Evolutionary conservation across 1,140 invertebrate species (phyloP), one percentile per base, ranked within the genome.

Genomic region (Drosophila tristis): DNA sequence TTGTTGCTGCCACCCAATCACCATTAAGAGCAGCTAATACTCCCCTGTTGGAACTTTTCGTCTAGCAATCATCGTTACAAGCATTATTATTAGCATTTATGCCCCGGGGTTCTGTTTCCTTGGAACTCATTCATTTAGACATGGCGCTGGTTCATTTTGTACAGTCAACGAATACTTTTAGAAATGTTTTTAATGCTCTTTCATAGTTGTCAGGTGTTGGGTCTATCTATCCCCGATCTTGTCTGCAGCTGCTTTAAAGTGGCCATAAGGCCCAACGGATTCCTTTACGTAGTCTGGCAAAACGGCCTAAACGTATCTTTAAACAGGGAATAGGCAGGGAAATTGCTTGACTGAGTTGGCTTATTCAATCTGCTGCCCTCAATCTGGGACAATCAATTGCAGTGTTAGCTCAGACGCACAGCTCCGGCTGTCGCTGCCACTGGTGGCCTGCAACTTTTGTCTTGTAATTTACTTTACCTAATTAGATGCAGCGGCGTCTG

Each of bases 401-500:
- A 49, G 31, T 26, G 35, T 42, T 23, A 15, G 53, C 47, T 53
- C 44, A 11, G 15, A 29, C 57, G 35, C 16, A 5, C 31, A 39
- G 54, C n/a, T 57, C 45, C 11, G 35, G 11, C 35, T 39, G 35
- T 39, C 35, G 35, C 35, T 39, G 11, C 35, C 35, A 13, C 35
- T 39, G 11, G 35, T 39, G 0, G 35, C 35, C 35, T 39, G 35
- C 23, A 29, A 51, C 6, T 54, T 48, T 73, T 47, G 56, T 70
- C 55, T 59, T 60, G 74, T 55, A 47, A 74, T 64, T 68, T 70
- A 63, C 57, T 49, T 75, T 58, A 23, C 20, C 58, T 76, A 85
- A 84, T 80, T 80, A 80, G 65, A 67, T 75, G 73, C 80, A 85
- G 65, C 66, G 60, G 78, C 23, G 20, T 20, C 20, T 20, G 20